These are phyloP conservation scores for Protodeltote pygarga DNA, from an alignment of 2,888 invertebrate species.

Conservation along the genomic window DNA sequence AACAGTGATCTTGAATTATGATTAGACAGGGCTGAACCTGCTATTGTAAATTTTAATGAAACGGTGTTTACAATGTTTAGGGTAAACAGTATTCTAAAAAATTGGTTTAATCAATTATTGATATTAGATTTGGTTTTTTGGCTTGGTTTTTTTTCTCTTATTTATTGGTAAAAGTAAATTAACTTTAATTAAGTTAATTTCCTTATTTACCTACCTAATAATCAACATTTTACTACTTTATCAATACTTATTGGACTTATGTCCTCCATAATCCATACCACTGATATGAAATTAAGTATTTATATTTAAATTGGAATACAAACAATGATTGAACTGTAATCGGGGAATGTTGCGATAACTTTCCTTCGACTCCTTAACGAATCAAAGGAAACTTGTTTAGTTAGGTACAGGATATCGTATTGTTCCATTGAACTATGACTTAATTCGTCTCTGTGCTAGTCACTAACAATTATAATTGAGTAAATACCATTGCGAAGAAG, in stretches of 20 bases:
- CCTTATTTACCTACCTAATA: neutral
- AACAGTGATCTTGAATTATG: slow-evolving; percentile 18
- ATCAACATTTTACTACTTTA: slow-evolving; percentile 19
- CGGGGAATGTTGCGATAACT: slow-evolving; percentile 33
- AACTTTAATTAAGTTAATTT: neutral
- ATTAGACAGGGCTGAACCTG: slow-evolving; percentile 14
- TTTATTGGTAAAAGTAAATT: too few species aligned
- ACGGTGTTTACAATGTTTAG: too few species aligned
- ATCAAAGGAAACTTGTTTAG: slow-evolving; percentile 29
- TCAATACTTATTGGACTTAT: slow-evolving; percentile 37
- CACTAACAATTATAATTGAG: slow-evolving; percentile 27
- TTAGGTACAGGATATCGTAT: slow-evolving; percentile 16
- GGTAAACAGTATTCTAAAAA: too few species aligned
- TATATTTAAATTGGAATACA: slow-evolving; percentile 23
- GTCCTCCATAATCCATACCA: slow-evolving; percentile 15
- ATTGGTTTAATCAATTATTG: too few species aligned
- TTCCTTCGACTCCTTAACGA: slow-evolving; percentile 24
- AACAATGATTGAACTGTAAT: slow-evolving; percentile 39
- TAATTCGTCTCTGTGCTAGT: slow-evolving; percentile 38
- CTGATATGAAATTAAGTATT: slow-evolving; percentile 23
- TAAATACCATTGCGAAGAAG: slow-evolving; percentile 40
- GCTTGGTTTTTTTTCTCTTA: too few species aligned
- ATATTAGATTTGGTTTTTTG: too few species aligned
- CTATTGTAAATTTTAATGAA: too few species aligned
- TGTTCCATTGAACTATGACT: slow-evolving; percentile 29